Conservation (phyloP, 2,797 vertebrate species). For the Alosa sapidissima region DNA sequence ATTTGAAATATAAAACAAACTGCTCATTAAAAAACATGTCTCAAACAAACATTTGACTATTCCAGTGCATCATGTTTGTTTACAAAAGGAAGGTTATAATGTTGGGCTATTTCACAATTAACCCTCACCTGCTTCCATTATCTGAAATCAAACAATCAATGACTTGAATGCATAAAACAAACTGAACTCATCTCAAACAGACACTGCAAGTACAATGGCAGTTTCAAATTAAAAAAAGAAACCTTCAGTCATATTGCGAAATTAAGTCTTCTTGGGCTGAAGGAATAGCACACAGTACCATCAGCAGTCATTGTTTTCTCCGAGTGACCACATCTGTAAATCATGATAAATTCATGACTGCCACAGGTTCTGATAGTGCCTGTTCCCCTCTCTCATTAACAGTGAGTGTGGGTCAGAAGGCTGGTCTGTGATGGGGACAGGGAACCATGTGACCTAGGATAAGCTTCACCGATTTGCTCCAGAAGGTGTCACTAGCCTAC, state of each 20-base stretch:
- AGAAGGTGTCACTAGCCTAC: conserved; percentile 77
- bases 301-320: neutral
- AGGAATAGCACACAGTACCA: neutral
- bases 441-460: conserved; percentile 9
- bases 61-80: neutral
- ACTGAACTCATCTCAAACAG: neutral
- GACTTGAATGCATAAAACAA: conserved; percentile 27
- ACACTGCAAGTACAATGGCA: conserved; percentile 10
- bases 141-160: neutral
- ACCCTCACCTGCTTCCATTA: neutral
- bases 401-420: conserved; percentile 33
- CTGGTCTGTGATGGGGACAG: conserved; percentile 36
- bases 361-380: neutral
- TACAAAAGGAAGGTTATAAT: conserved; percentile 39
- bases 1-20: conserved; percentile 72
- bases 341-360: conserved; percentile 27
- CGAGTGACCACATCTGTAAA: neutral
- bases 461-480: neutral
- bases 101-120: neutral
- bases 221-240: conserved; percentile 1
- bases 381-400: conserved; percentile 25
- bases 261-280: neutral
- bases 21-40: conserved; percentile 37
- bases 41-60: neutral
- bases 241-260: conserved; percentile 21